These are phyloP conservation scores for Psittacara wagleri DNA, from an alignment of 2,113 vertebrate species.

Conservation along the genomic window DNA sequence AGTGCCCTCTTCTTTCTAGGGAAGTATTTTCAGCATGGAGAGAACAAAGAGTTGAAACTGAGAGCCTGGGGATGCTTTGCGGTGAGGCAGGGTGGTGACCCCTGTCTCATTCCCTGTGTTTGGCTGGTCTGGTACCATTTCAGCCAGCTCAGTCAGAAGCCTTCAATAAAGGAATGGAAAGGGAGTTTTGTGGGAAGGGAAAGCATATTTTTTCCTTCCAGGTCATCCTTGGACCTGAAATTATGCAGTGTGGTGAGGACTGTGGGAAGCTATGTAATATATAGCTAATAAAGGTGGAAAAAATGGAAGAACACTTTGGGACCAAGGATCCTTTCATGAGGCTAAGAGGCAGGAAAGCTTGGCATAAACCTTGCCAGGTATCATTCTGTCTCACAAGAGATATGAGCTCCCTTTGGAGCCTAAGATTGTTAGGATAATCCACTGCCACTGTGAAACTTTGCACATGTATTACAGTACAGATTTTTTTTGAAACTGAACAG, in stretches of 20 bases:
- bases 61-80: background rate
- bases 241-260: fast-evolving
- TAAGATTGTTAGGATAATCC: background rate
- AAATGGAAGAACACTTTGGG: background rate
- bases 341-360: background rate
- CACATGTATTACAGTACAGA: background rate
- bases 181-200: background rate
- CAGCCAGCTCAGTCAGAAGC: background rate
- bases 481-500: background rate
- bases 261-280: background rate
- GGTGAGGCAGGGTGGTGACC: background rate
- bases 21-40: background rate
- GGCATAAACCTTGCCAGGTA: fast-evolving
- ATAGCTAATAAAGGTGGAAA: background rate
- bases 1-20: background rate
- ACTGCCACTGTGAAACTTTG: background rate
- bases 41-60: background rate
- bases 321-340: background rate
- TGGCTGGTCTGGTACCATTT: background rate
- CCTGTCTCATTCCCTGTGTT: background rate
- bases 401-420: background rate
- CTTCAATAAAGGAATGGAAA: background rate
- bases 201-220: background rate
- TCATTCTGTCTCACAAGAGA: background rate
- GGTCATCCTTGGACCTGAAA: background rate